Evolutionary conservation across 2,113 vertebrate genomes (phyloP).

Genomic region (Choloepus hoffmanni): DNA sequence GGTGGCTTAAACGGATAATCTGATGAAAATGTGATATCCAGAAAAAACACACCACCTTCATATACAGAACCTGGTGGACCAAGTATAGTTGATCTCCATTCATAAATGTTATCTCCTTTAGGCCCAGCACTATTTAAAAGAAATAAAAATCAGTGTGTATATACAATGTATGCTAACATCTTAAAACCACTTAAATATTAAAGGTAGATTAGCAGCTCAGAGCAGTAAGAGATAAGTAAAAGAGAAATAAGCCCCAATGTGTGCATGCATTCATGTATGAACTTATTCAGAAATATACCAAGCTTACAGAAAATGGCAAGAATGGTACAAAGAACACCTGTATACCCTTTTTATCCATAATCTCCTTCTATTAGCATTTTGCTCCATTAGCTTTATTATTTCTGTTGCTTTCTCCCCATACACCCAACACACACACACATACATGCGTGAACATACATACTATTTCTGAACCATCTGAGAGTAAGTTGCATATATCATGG

Average conservation of each 20-base stretch:
- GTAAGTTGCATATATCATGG: not conserved
- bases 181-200: conserved; percentile 55
- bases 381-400: not conserved
- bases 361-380: not conserved
- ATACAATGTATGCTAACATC: conserved; percentile 18
- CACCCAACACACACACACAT: not conserved
- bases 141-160: conserved; percentile 73
- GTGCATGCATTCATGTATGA: not conserved
- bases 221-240: not conserved
- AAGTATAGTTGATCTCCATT: conserved; percentile 98
- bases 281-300: not conserved
- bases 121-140: conserved; percentile 92
- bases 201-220: conserved; percentile 46
- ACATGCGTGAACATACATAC: not conserved
- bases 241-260: not conserved
- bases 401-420: not conserved
- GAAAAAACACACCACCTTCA: conserved; percentile 97
- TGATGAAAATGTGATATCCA: conserved; percentile 98
- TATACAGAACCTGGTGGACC: conserved; percentile 98
- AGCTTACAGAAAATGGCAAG: not conserved
- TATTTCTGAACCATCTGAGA: not conserved
- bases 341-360: not conserved
- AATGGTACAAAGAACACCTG: not conserved
- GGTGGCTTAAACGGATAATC: conserved; percentile 99
- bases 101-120: conserved; percentile 99